Evolutionary conservation across 2,113 vertebrate genomes (phyloP).

Genomic region (Carassius auratus): DNA sequence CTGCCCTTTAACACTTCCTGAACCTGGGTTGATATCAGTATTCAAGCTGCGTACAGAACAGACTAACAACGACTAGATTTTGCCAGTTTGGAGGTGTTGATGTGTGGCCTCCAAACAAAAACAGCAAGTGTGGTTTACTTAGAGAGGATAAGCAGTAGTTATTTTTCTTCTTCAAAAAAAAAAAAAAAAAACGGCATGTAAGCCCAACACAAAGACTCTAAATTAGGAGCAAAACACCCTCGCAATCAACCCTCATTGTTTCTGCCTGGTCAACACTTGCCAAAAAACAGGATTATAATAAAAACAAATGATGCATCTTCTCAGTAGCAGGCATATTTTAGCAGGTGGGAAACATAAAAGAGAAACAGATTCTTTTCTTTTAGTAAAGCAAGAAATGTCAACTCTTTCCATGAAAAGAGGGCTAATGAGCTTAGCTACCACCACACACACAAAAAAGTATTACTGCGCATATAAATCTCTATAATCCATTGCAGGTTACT

Average conservation of each 20-base stretch:
- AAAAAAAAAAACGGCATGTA: conserved; percentile 8
- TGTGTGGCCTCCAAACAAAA: conserved; percentile 12
- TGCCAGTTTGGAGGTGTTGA: conserved; percentile 21
- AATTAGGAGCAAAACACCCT: conserved; percentile 38
- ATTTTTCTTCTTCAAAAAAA: not conserved
- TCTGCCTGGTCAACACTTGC: conserved; percentile 20
- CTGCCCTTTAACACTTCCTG: conserved; percentile 11
- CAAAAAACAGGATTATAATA: conserved; percentile 36
- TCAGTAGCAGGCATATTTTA: conserved; percentile 31
- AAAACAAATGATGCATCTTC: not conserved
- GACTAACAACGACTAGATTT: conserved; percentile 33
- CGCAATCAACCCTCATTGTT: conserved; percentile 48
- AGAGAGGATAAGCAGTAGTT: conserved; percentile 36
- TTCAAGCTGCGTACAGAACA: conserved; percentile 7
- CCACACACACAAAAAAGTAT: not conserved
- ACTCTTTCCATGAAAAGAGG: not conserved
- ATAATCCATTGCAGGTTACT: not conserved
- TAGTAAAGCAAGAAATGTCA: conserved; percentile 2
- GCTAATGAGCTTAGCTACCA: not conserved
- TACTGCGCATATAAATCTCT: not conserved
- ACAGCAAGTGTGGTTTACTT: conserved; percentile 21
- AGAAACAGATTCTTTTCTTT: conserved; percentile 5
- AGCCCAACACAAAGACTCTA: conserved; percentile 17
- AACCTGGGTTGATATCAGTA: not conserved
- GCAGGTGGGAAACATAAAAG: conserved; percentile 6